Evolutionary conservation across 2,797 vertebrate species (phyloP), one percentile per base, ranked within the genome.

Genomic region (Syndactyla subalaris): DNA sequence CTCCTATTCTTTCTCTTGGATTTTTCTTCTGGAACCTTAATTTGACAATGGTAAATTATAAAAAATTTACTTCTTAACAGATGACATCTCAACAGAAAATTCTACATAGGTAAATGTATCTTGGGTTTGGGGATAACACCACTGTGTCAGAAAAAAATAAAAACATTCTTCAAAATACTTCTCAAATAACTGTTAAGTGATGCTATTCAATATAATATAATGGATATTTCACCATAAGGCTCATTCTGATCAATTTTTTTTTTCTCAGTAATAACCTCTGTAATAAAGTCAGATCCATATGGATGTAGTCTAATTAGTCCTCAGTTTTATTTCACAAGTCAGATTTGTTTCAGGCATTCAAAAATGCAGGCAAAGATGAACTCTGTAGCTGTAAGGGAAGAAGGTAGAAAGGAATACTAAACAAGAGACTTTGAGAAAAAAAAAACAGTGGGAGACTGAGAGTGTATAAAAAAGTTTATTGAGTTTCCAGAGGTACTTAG

Each of bases 31-130:
- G 67, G 51, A 93, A 87, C 27, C 30, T 49, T 88, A 77, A 92
- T 82, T 94, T 81, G 34, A 82, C 18, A 36, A 46, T 75, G 2
- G 32, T 82, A 68, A 88, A 4, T 73, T 58, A 55, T 30, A 55
- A 82, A 80, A 94, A 89, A 72, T 23, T 77, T 76, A 78, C 10
- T 11, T 63, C 34, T 88, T 96, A 95, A 95, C 79, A 70, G 12
- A 87, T 89, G 59, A 65, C 67, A 92, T 76, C 65, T n/a, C 38
- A 76, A 65, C 34, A 88, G n/a, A 92, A 93, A 86, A 84, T 84
- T 80, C 36, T 85, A n/a, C 57, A 61, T 34, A 89, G 23, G 39
- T 88, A 83, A 95, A 92, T 55, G 41, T 72, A 67, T 87, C 77
- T 94, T 92, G 45, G 70, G 51, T 32, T 77, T 95, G 95, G 41